phyloP scores from a whole-genome alignment of 2,888 invertebrate species.

The Lithophane ornitopus region DNA sequence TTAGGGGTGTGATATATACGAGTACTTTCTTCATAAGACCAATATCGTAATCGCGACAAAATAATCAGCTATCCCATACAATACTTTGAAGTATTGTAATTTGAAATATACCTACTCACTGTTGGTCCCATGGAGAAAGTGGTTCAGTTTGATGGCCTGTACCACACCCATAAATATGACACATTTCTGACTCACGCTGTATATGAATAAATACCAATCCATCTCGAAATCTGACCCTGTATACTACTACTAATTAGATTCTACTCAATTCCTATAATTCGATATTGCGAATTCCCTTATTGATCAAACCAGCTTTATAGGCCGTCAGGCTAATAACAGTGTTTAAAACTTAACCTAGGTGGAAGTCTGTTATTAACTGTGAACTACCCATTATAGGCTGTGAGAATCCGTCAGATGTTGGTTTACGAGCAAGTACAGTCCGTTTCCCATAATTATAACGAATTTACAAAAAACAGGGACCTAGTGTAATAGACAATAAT shows the following conservation, averaged over 20 bases:
- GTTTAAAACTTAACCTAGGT: constrained; percentile 44
- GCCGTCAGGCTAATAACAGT: constrained; percentile 28
- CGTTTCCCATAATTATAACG: neutral
- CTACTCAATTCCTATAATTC: neutral
- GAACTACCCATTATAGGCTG: constrained; percentile 12
- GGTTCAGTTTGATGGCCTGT: too few species aligned
- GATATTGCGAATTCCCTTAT: constrained; percentile 22
- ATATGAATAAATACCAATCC: too few species aligned
- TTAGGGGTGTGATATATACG: too few species aligned
- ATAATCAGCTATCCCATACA: too few species aligned
- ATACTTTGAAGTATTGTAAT: too few species aligned
- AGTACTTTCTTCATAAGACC: too few species aligned
- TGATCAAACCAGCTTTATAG: constrained; percentile 7
- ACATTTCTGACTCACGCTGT: too few species aligned
- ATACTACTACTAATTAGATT: neutral
- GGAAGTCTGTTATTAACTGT: constrained; percentile 39
- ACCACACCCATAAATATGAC: too few species aligned
- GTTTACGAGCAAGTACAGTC: constrained; percentile 11
- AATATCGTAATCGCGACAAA: too few species aligned
- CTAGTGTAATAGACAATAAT: constrained; percentile 16
- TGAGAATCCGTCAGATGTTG: constrained; percentile 36
- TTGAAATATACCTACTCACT: too few species aligned
- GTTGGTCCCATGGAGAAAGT: too few species aligned
- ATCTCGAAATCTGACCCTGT: too few species aligned
- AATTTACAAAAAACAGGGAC: constrained; percentile 8